Conservation (phyloP, 2,113 vertebrate species). For the Protobothrops flavoviridis region DNA sequence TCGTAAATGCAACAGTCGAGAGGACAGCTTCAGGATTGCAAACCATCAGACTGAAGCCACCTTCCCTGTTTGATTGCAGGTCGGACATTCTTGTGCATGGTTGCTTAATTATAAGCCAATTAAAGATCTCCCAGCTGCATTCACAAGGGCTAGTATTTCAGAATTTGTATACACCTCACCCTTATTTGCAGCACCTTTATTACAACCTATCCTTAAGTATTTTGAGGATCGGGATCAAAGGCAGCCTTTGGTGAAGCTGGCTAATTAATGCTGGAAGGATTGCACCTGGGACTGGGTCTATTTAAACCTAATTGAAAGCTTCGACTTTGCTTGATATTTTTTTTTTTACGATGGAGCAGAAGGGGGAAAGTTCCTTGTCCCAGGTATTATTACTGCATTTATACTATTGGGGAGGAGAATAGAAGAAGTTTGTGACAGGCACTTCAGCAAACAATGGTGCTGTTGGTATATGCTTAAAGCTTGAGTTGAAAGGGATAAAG, state of each 20-base stretch:
- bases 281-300: conserved; percentile 27
- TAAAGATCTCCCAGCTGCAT: not conserved
- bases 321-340: rapidly evolving
- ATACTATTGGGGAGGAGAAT: not conserved
- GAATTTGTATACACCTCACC: not conserved
- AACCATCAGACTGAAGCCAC: not conserved
- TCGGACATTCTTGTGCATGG: not conserved
- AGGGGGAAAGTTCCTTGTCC: rapidly evolving
- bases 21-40: not conserved
- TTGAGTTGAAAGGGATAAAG: not conserved
- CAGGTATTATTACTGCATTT: not conserved
- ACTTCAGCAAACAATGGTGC: not conserved
- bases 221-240: not conserved
- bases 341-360: rapidly evolving
- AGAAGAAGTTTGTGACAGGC: not conserved
- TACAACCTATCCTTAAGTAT: not conserved
- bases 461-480: not conserved
- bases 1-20: not conserved
- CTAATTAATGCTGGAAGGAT: rapidly evolving
- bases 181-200: not conserved
- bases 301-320: not conserved
- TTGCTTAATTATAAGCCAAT: not conserved
- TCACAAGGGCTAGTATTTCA: not conserved
- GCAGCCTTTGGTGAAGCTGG: rapidly evolving
- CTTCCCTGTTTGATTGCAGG: not conserved